Evolutionary conservation across 2,888 invertebrate species (phyloP).

Genomic region (Anaspis maculata): DNA sequence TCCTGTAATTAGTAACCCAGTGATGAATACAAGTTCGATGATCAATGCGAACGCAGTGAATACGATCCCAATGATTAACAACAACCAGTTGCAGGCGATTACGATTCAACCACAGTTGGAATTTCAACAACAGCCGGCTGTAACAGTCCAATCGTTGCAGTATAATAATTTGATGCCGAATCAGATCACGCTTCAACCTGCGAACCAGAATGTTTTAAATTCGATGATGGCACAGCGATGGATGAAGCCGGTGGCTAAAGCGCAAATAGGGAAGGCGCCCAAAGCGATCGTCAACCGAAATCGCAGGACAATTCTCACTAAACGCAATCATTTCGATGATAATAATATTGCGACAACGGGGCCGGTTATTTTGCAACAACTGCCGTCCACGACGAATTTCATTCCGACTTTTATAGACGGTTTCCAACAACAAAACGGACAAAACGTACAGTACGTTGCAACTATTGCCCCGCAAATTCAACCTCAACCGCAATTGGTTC

Average conservation of each 20-base stretch:
- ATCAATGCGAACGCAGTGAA: no score
- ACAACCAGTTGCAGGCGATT: constrained; percentile 24
- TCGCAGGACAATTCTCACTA: no score
- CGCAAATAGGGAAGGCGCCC: no score
- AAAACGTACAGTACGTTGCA: constrained; percentile 69
- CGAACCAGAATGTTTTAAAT: constrained; percentile 3
- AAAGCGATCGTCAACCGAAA: no score
- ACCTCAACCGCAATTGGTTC: constrained; percentile 38
- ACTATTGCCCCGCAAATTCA: constrained; percentile 53
- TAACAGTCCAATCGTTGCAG: constrained; percentile 33
- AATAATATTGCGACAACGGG: neutral
- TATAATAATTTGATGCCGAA: constrained; percentile 30
- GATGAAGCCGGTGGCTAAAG: constrained; percentile 15
- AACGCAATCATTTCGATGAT: no score
- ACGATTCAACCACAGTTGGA: constrained; percentile 26
- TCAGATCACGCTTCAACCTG: neutral
- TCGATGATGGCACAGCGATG: constrained; percentile 8
- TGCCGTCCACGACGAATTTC: constrained; percentile 42
- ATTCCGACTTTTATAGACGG: constrained; percentile 60
- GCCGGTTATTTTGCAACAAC: constrained; percentile 61
- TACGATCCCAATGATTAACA: no score
- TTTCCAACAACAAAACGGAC: constrained; percentile 58
- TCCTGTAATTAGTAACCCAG: no score
- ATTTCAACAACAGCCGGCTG: constrained; percentile 29
- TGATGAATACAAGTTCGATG: no score